Conservation (phyloP, 30 jellyfish, hydroid and myxozoan genomes). For the Haliclystus octoradiatus region DNA sequence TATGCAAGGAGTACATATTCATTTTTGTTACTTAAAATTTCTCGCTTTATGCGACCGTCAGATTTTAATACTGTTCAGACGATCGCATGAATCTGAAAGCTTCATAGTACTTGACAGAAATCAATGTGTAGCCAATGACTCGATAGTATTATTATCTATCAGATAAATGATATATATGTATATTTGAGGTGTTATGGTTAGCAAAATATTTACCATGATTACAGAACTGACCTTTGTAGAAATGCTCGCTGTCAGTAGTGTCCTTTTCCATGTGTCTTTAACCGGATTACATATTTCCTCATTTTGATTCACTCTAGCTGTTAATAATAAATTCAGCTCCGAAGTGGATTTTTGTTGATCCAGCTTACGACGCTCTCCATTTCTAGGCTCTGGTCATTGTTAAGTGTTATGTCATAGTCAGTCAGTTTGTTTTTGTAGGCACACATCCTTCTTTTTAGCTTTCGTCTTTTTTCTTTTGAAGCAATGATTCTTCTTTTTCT, state of each 20-base stretch:
- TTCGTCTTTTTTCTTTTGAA: constrained; percentile 9
- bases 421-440: constrained; percentile 6
- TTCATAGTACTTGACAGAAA: no score
- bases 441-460: background rate
- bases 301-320: background rate
- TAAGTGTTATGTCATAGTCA: constrained; percentile 1
- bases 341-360: constrained; percentile 17
- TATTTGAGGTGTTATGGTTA: no score
- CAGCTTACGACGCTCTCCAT: constrained; percentile 27
- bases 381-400: background rate
- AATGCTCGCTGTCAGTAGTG: constrained; percentile 15
- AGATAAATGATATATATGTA: no score
- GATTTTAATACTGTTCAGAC: no score
- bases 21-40: no score
- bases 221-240: constrained; percentile 18
- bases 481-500: constrained; percentile 2
- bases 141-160: no score
- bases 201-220: constrained; percentile 7
- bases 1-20: no score
- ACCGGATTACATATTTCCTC: background rate
- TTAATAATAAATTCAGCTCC: constrained; percentile 11
- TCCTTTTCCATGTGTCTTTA: constrained; percentile 12
- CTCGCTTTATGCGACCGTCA: no score
- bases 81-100: no score
- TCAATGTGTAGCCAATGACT: no score